phyloP scores from a whole-genome alignment of 2,888 invertebrate species.

The Nomada lathburiana region DNA sequence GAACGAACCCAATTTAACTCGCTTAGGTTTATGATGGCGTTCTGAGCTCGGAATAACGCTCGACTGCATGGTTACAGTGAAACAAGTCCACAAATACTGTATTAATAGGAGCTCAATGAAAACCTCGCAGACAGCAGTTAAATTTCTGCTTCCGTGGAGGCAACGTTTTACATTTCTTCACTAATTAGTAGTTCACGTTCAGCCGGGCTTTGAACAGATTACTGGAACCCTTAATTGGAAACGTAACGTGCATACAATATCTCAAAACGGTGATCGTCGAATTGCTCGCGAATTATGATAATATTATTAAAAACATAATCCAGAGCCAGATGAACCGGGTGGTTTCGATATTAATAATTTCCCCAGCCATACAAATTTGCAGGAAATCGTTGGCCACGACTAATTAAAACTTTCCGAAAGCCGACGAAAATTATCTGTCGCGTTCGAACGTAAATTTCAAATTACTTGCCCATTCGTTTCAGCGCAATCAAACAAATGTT shows the following conservation, averaged over 20 bases:
- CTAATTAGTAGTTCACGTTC: neutral
- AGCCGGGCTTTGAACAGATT: too few relatives aligned
- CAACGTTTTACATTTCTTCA: neutral
- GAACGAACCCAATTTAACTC: slow-evolving; percentile 42
- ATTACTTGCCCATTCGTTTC: too few relatives aligned
- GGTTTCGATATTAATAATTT: neutral
- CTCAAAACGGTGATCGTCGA: too few relatives aligned
- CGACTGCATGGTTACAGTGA: neutral
- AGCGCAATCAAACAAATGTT: too few relatives aligned
- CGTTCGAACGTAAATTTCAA: too few relatives aligned
- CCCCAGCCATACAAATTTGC: too few relatives aligned
- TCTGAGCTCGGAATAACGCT: slow-evolving; percentile 28
- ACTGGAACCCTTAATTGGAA: too few relatives aligned
- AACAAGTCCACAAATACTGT: neutral
- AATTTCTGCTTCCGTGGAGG: neutral
- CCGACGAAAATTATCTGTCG: neutral
- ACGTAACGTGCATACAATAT: too few relatives aligned
- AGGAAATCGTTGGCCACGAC: too few relatives aligned
- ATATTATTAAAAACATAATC: too few relatives aligned
- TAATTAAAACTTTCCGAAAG: neutral
- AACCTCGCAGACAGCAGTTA: neutral
- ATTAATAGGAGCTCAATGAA: slow-evolving; percentile 1
- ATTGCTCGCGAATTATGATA: too few relatives aligned
- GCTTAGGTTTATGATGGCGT: slow-evolving; percentile 23
- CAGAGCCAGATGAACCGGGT: neutral